Conservation (phyloP, 2,888 invertebrate species). For the Trachelus troglodyta region DNA sequence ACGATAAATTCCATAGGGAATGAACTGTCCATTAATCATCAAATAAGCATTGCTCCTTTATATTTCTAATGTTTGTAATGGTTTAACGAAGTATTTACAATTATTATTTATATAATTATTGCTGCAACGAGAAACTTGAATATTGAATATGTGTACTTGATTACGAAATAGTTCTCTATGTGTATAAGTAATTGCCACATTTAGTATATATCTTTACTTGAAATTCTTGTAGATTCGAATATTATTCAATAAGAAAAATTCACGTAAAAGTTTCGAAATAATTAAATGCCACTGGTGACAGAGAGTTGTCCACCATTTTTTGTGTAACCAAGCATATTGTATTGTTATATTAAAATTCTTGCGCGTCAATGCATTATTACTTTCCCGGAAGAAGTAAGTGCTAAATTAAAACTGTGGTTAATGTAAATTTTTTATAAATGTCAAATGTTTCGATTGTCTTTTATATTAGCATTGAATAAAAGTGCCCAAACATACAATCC, state of each 20-base stretch:
- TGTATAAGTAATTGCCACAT: background rate
- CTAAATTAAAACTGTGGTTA: too few species aligned
- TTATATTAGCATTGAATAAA: background rate
- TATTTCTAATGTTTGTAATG: background rate
- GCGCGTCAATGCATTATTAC: background rate
- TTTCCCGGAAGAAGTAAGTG: background rate
- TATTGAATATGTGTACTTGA: background rate
- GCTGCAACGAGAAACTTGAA: background rate
- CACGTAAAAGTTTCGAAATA: background rate
- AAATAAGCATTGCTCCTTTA: background rate
- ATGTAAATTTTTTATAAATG: too few species aligned
- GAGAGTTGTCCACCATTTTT: background rate
- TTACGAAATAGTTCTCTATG: background rate
- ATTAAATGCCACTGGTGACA: background rate
- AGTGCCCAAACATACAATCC: constrained; percentile 70
- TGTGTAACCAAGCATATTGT: background rate
- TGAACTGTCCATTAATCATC: background rate
- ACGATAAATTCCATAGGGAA: background rate
- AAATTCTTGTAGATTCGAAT: background rate
- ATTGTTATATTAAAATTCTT: background rate
- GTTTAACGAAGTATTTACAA: background rate
- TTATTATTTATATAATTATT: background rate
- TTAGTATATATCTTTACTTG: background rate
- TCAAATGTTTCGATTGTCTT: background rate
- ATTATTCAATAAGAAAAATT: background rate